Evolutionary conservation across 2,888 invertebrate genomes (phyloP).

Genomic region (Cataglyphis livida): DNA sequence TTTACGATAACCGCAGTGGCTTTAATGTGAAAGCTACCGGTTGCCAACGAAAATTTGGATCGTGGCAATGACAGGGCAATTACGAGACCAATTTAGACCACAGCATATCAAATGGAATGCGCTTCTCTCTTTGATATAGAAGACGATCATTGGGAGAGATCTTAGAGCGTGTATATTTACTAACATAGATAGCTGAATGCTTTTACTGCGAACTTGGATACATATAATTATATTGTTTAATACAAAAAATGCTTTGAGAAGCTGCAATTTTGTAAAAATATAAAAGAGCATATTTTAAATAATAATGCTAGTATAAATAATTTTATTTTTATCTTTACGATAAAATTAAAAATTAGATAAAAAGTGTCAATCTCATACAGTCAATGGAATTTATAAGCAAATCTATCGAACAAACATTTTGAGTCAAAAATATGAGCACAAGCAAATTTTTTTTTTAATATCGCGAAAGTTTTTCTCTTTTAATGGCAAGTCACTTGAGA

Average conservation of each 20-base stretch:
- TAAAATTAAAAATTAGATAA: not conserved
- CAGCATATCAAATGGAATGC: not conserved
- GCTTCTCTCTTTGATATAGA: constrained; percentile 22
- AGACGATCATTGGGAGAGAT: not conserved
- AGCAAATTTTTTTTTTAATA: not conserved
- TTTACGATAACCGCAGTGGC: constrained; percentile 40
- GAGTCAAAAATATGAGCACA: not conserved
- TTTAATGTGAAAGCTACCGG: constrained; percentile 23
- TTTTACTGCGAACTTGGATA: not conserved
- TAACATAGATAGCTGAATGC: not conserved
- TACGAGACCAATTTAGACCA: constrained; percentile 32
- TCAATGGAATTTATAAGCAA: not conserved
- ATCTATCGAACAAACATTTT: no score
- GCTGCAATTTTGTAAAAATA: not conserved
- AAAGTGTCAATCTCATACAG: not conserved
- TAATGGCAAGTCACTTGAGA: not conserved
- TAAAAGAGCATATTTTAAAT: not conserved
- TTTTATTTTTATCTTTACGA: not conserved
- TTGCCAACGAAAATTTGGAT: constrained; percentile 35
- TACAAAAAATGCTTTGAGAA: not conserved
- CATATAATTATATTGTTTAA: not conserved
- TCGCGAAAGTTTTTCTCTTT: not conserved
- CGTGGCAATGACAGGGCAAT: constrained; percentile 29
- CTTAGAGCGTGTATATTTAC: not conserved
- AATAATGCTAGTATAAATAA: not conserved